Base-by-base conservation (phyloP, 1,140 invertebrate genomes). In the Charaxes varanes region DNA sequence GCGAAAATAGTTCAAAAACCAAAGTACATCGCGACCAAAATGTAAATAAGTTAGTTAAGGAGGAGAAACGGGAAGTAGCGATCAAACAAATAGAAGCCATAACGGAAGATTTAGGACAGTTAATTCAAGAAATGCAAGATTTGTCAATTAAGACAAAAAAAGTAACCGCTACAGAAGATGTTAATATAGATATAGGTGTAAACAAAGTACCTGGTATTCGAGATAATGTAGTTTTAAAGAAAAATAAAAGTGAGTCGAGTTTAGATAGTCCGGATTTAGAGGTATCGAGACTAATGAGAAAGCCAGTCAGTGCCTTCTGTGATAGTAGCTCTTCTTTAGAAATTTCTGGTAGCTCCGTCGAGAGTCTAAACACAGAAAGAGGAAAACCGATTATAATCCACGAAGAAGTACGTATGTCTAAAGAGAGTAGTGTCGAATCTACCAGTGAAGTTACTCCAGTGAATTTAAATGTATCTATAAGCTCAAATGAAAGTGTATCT, bases 211-310 rank as follows among this genome's bases (percentile, higher is more conserved):
- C 72, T 79, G 65, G 24, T 48, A 60, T 49, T 61, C 58, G 46
- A 54, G 70, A 77, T 62, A 76, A 56, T 51, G 62, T 80, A 60
- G 65, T 74, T 36, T 69, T 85, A 60, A 85, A 84, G 63, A 84
- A 85, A 36, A 85, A 84, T 50, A 81, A 76, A 44, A 85, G 81
- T 37, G 83, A 85, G 49, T 83, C 81, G 8, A 85, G 79, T 55
- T 53, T 84, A 4, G 83, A 86, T 32, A 85, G 83, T 48, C 78
- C 83, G 0, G 85, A 86, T 60, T 37, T 84, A 37, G 85, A 86
- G 62, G 82, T 85, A 0, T 85, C 84, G 21, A 70, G 81, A 41
- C 45, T 84, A 3, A 85, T 85, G 78, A 63, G 74, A 18, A 69
- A 65, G 23, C 35, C 64, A 35, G 35, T 64, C 4, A 71, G 73